Percentiles rank a stretch among this genome's conserved stretches.
These are phyloP conservation scores for Cheirogaleus major DNA, from an alignment of 2,797 vertebrate genomes.

Conservation along the genomic window DNA sequence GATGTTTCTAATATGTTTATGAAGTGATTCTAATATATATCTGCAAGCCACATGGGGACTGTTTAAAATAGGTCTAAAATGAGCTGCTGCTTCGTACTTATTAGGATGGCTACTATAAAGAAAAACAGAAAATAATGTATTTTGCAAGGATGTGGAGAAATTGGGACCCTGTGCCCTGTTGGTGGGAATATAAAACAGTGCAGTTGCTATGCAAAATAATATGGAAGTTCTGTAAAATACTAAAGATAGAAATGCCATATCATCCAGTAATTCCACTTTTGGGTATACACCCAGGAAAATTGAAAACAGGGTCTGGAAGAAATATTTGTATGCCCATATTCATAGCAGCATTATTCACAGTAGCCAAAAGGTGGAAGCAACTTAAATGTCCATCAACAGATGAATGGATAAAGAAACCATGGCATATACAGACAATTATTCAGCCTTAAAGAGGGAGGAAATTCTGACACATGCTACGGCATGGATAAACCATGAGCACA, in stretches of 20 bases:
- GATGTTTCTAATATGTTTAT: background rate
- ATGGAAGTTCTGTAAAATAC: background rate
- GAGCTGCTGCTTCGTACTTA: background rate
- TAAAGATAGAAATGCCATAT: background rate
- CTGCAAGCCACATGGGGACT: background rate
- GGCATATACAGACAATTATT: background rate
- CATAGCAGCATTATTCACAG: background rate
- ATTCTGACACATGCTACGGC: background rate
- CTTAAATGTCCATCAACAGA: background rate
- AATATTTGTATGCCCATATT: background rate
- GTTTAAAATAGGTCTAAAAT: background rate
- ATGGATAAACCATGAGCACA: background rate
- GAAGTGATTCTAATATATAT: background rate
- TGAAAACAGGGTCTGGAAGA: background rate
- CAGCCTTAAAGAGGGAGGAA: background rate
- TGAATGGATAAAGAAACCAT: background rate
- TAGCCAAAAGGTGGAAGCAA: background rate
- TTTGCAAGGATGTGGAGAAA: background rate
- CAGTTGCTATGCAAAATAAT: background rate
- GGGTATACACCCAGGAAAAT: background rate
- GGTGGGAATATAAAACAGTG: background rate
- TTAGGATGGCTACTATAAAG: background rate
- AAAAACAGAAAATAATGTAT: background rate
- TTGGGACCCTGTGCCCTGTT: background rate
- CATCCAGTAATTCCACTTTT: background rate